Evolutionary conservation across 2,113 vertebrate genomes (phyloP), one percentile per base, ranked within the genome.

Genomic region (Ariopsis seemanni): DNA sequence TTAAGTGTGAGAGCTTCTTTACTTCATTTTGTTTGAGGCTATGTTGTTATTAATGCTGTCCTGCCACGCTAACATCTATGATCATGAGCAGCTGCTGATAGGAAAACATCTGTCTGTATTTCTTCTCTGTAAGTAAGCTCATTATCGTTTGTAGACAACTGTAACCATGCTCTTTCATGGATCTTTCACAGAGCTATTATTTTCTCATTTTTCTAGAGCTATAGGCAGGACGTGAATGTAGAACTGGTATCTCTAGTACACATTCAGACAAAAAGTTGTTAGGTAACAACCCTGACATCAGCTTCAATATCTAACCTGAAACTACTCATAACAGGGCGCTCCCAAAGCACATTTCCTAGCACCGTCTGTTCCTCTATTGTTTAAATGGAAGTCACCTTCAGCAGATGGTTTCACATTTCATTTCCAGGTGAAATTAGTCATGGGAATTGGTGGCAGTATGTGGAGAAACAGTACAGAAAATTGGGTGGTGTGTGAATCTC

Each of bases 351-450:
- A 63, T 72, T 27, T 27, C 34, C 58, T 77, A 27, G 34, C 75
- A 42, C 25, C 1, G 48, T 86, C 48, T 69, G 50, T 57, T 67
- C 62, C 48, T 34, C 34, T 30, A 55, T 15, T 69, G 53, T 62
- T 52, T 72, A 74, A 52, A 83, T 42, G 55, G 55, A 63, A 79
- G 72, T 69, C 74, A 55, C 60, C 58, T 78, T 84, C 72, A 57
- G 34, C 71, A 88, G 87, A 84, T 62, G 72, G 82, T 79, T 88
- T 88, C 58, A 77, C 86, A 84, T 78, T 78, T 87, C 71, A 87
- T 84, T 79, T 88, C 82, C 60, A 79, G 20, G 20, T 69, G 82
- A 88, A 88, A 88, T 84, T 88, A 88, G 82, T 84, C 55, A 11
- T 69, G 87, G 86, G 86, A 88, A 86, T 86, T 82, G 63, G 25